Percentiles rank a stretch among this genome's conserved stretches.
Conservation (phyloP, 2,113 vertebrate species). For the Turdus rufiventris region DNA sequence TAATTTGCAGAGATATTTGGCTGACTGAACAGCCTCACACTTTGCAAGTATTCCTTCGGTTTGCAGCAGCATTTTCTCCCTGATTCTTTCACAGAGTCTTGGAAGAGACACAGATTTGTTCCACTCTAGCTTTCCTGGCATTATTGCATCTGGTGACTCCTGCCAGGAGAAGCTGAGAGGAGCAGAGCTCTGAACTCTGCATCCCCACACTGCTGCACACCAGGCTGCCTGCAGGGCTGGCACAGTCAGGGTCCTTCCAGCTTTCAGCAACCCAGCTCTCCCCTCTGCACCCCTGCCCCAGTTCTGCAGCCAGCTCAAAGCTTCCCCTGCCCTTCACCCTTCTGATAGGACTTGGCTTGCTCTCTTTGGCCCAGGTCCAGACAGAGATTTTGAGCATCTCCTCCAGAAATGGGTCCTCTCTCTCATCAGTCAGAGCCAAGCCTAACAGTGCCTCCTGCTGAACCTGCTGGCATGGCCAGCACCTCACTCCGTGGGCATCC, state of each 20-base stretch:
- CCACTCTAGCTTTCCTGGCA: background rate
- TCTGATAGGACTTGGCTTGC: background rate
- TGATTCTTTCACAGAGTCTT: background rate
- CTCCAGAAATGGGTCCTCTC: background rate
- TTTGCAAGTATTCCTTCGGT: background rate
- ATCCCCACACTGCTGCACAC: background rate
- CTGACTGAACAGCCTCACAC: background rate
- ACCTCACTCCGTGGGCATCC: background rate
- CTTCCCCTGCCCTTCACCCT: background rate
- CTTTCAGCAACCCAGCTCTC: accelerated
- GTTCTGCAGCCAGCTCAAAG: background rate
- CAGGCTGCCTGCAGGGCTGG: background rate
- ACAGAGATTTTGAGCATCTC: background rate
- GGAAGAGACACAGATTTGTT: background rate
- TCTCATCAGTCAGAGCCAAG: background rate
- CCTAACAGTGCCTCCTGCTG: slow-evolving; percentile 18
- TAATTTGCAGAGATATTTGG: background rate
- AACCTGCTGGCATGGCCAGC: background rate
- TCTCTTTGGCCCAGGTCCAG: background rate
- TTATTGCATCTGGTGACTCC: background rate
- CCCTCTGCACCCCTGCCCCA: background rate
- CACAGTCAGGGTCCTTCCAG: background rate
- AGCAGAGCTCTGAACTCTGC: background rate
- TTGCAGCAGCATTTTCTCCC: background rate
- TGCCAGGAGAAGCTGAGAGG: background rate